Base-by-base conservation (phyloP, 2,888 invertebrate species). In the Euspilapteryx auroguttella region DNA sequence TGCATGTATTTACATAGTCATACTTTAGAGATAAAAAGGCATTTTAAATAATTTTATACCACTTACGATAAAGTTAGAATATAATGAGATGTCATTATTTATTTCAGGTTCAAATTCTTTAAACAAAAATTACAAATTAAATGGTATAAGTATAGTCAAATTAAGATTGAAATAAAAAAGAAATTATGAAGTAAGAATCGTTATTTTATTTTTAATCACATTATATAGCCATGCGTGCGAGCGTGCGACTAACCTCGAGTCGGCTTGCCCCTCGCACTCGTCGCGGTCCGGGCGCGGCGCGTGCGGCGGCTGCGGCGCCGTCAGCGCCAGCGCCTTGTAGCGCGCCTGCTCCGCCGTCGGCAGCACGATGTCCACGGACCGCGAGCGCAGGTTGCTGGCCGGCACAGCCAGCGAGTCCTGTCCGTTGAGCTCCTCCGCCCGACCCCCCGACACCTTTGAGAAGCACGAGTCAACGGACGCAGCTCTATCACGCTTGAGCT, bases 381-480 rank as follows among this genome's bases (percentile, higher is more conserved):
- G 81, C 20, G 91, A 91, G 26, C 92, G 78, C 17, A 86, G 79
- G 36, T 83, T 83, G 33, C 82, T 80, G 28, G 84, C 85, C 4
- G 89, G 89, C 32, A 89, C 89, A 32, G 84, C 81, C 36, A 87
- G 66, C 27, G 79, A 79, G 34, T 77, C 76, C 14, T 76, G 79
- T 29, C 82, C 81, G 43, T 85, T 81, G 37, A 87, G 50, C 48
- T 88, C 85, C 45, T 85, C 85, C 12, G 86, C 83, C 55, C 86
- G 82, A 30, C 81, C 81, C 80, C 87, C 85, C 13, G 84, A 80
- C 28, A 87, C 81, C 64, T 87, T 87, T 32, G 88, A 83, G 57
- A 91, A 92, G 50, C 89, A 88, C 11, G 91, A 90, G 54, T 92
- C 92, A 2, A 93, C 90, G 0, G 91, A 91, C 17, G 90, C 91